These are phyloP conservation scores for Sardina pilchardus DNA, from an alignment of 2,113 vertebrate species.

Conservation along the genomic window DNA sequence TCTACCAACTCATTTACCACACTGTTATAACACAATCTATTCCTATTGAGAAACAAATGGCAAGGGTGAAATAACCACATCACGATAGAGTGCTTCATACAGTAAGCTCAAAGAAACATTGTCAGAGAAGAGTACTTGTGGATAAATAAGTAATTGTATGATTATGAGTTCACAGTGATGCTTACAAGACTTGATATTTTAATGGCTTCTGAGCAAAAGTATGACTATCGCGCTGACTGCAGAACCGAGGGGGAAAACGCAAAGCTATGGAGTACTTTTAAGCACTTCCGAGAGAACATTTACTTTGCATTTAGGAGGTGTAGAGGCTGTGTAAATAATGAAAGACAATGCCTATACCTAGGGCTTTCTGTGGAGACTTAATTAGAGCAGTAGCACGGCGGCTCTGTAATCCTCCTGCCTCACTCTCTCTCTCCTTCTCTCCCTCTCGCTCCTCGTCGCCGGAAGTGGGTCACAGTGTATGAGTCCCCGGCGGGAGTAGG, in stretches of 20 bases:
- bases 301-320: not conserved
- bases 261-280: not conserved
- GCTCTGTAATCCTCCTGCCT: not conserved
- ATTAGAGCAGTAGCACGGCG: not conserved
- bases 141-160: not conserved
- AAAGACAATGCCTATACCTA: not conserved
- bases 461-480: conserved; percentile 42
- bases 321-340: not conserved
- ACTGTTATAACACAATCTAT: not conserved
- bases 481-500: conserved; percentile 26
- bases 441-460: not conserved
- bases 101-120: not conserved
- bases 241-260: not conserved
- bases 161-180: not conserved
- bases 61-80: not conserved
- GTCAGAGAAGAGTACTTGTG: not conserved
- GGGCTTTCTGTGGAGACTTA: not conserved
- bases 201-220: not conserved
- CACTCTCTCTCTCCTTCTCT: not conserved
- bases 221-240: not conserved
- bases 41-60: not conserved
- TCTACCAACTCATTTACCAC: not conserved
- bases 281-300: not conserved
- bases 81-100: not conserved
- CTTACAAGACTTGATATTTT: not conserved